These are phyloP conservation scores for Danio rerio DNA, from an alignment of 2,113 vertebrate genomes.

Conservation along the genomic window DNA sequence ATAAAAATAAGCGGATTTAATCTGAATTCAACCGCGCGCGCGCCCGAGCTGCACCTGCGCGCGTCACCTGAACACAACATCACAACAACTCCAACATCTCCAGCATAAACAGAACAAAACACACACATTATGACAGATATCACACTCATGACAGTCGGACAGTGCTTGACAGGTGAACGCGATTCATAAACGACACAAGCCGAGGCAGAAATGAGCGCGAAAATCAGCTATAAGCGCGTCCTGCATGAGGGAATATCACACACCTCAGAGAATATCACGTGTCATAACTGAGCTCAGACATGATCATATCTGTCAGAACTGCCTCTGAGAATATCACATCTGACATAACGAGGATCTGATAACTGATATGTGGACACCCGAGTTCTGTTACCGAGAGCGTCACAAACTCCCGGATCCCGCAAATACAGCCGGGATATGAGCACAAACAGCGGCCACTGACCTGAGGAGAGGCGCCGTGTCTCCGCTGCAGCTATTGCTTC, in stretches of 20 bases:
- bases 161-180: too few species aligned
- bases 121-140: background rate
- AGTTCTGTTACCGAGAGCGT: too few species aligned
- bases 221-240: background rate
- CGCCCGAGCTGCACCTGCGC: slow-evolving; percentile 37
- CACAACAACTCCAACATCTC: background rate
- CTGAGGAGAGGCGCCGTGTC: background rate
- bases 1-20: background rate
- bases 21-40: background rate
- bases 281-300: background rate
- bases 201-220: background rate
- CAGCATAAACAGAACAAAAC: background rate
- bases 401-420: too few species aligned
- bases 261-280: background rate
- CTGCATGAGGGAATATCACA: too few species aligned
- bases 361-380: too few species aligned
- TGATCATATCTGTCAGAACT: background rate
- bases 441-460: background rate
- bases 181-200: background rate
- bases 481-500: background rate
- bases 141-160: background rate
- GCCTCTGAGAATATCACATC: too few species aligned
- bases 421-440: background rate
- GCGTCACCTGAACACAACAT: background rate
- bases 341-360: too few species aligned